phyloP scores from a whole-genome alignment of 2,797 vertebrate species.

The Scleropages formosus region DNA sequence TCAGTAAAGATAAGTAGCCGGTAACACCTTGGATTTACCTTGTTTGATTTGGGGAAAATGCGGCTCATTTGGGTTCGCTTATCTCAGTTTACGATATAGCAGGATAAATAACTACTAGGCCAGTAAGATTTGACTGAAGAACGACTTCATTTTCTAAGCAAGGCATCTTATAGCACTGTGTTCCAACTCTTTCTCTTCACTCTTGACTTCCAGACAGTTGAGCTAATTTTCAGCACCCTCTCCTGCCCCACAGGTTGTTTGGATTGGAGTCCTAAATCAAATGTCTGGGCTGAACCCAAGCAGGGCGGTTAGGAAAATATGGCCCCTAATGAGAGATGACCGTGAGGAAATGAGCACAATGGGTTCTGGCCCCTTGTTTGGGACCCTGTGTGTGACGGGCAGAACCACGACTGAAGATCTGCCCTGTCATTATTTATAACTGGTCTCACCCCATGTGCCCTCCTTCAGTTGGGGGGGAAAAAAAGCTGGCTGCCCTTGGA shows the following conservation, averaged over 20 bases:
- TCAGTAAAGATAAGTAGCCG: constrained; percentile 13
- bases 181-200: no score
- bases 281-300: constrained; percentile 68
- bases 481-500: constrained; percentile 39
- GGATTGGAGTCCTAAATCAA: constrained; percentile 72
- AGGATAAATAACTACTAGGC: neutral
- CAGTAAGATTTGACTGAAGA: no score
- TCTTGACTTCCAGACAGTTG: no score
- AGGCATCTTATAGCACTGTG: no score
- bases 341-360: constrained; percentile 71
- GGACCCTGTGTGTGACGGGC: constrained; percentile 60
- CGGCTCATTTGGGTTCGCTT: neutral
- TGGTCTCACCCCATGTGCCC: constrained; percentile 31
- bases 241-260: constrained; percentile 62
- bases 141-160: no score
- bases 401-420: constrained; percentile 49
- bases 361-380: constrained; percentile 55
- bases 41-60: neutral
- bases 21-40: neutral
- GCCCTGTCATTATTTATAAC: constrained; percentile 65
- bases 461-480: neutral
- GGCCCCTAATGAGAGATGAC: constrained; percentile 65
- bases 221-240: neutral
- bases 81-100: neutral
- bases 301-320: constrained; percentile 76